Evolutionary conservation across 1,140 invertebrate genomes (phyloP).

Genomic region (Saccostrea cuccullata): DNA sequence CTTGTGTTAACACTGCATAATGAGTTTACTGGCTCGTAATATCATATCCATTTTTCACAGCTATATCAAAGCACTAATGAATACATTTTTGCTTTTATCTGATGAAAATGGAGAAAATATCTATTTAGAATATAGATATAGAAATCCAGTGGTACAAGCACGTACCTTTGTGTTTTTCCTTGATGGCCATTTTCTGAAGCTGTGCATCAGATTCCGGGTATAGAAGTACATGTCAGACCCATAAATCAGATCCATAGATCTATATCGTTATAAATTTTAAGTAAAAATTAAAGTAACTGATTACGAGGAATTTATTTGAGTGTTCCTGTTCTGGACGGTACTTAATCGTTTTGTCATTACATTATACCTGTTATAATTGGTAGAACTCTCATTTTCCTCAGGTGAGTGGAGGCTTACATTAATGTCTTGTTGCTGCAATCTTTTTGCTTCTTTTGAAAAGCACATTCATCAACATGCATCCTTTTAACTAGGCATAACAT

Average conservation of each 20-base stretch:
- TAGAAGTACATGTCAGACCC: too few species aligned
- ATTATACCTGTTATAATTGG: background rate
- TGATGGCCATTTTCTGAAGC: too few species aligned
- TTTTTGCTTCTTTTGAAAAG: background rate
- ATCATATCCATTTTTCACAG: background rate
- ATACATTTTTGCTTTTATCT: background rate
- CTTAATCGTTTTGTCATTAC: background rate
- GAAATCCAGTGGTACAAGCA: too few species aligned
- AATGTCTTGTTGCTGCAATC: background rate
- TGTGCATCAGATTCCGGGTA: too few species aligned
- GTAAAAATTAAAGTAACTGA: background rate
- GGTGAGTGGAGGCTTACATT: background rate
- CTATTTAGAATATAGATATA: too few species aligned
- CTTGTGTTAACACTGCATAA: background rate
- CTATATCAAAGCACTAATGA: background rate
- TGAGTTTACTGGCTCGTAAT: background rate
- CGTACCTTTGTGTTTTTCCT: too few species aligned
- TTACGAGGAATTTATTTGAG: background rate
- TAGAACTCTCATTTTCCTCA: background rate
- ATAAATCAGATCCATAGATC: too few species aligned
- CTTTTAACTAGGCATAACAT: too few species aligned
- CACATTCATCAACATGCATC: background rate
- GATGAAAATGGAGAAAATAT: background rate
- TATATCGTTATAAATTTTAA: background rate
- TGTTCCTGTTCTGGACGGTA: background rate